phyloP scores from a whole-genome alignment of 2,797 vertebrate species.

The Limosa lapponica region DNA sequence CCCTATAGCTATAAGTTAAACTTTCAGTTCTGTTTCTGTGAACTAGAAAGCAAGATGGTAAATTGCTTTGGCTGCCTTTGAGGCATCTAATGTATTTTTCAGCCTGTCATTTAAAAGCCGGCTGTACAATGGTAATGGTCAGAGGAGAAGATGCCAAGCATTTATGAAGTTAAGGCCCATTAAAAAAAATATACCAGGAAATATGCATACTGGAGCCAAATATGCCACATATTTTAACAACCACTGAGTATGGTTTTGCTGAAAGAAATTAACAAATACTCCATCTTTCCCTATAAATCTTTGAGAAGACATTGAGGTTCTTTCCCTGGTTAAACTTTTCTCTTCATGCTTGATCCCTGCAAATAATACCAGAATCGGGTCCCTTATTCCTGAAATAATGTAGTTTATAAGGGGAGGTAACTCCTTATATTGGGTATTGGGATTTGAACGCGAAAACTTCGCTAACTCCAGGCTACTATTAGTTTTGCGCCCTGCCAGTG shows the following conservation, averaged over 20 bases:
- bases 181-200: neutral
- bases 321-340: neutral
- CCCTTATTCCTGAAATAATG: neutral
- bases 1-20: neutral
- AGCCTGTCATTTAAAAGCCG: neutral
- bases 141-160: neutral
- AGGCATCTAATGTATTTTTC: neutral
- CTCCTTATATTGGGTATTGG: neutral
- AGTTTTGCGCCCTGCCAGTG: conserved; percentile 8
- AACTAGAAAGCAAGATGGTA: neutral
- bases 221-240: neutral
- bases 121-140: neutral
- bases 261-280: neutral
- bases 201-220: neutral
- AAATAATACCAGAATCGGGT: neutral
- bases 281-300: neutral
- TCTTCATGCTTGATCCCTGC: neutral
- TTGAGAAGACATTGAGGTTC: neutral
- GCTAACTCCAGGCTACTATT: conserved; percentile 25
- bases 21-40: neutral
- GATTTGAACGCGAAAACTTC: neutral
- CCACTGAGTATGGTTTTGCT: neutral
- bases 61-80: conserved; percentile 6
- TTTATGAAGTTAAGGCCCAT: neutral
- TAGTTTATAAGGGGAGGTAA: neutral